Conservation (phyloP, 2,888 invertebrate genomes). For the Eupithecia dodoneata region DNA sequence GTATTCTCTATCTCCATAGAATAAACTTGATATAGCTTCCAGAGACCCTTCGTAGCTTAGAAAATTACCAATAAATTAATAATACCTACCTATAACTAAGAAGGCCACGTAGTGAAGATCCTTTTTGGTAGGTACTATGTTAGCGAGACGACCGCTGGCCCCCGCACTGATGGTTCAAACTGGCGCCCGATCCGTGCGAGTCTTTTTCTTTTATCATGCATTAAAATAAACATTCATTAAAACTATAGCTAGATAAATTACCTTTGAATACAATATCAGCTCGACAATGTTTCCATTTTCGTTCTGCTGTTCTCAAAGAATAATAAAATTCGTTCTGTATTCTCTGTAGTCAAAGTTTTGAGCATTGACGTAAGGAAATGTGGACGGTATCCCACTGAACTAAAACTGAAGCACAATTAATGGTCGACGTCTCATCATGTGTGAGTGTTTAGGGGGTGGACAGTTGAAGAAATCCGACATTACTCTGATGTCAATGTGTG, state of each 20-base stretch:
- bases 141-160: slow-evolving; percentile 29
- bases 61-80: neutral
- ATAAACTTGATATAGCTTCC: neutral
- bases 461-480: no score
- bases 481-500: neutral
- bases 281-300: slow-evolving; percentile 30
- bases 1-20: neutral
- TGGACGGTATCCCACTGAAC: neutral
- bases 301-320: slow-evolving; percentile 20
- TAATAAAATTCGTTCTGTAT: neutral
- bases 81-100: slow-evolving; percentile 37
- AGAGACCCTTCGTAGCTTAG: neutral
- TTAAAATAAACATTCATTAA: slow-evolving; percentile 36
- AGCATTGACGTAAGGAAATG: neutral
- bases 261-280: slow-evolving; percentile 30
- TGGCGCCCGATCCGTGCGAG: slow-evolving; percentile 28
- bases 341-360: neutral
- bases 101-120: slow-evolving; percentile 34
- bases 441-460: neutral
- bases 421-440: neutral
- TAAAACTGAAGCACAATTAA: neutral
- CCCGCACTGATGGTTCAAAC: slow-evolving; percentile 23
- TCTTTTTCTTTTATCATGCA: slow-evolving; percentile 40
- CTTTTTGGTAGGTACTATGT: slow-evolving; percentile 32
- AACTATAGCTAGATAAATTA: slow-evolving; percentile 27